Base-by-base conservation (phyloP, 2,888 invertebrate species). In the Tolmerus cingulatus region DNA sequence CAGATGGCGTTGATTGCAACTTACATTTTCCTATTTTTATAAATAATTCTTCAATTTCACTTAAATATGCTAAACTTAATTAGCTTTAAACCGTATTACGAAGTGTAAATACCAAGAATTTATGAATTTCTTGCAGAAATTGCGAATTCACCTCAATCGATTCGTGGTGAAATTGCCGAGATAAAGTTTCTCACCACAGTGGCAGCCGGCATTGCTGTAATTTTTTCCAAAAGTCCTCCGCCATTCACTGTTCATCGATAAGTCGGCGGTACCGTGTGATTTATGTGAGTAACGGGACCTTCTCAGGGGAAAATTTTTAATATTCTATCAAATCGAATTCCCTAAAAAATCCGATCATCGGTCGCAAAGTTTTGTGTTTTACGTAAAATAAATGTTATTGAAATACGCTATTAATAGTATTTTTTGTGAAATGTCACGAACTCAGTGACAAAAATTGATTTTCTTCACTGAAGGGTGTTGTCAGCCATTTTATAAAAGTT, bases 241-340 rank as follows among this genome's bases (percentile, higher is more conserved):
- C 40, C 76, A 74, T 82, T 76, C 87, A 89, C 88, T 89, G 87
- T 88, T 88, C 88, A 88, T 87, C 88, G 88, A 88, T 89, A 89
- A 88, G 89, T 89, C 87, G 88, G 74, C 85, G 78, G 86, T 86
- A 87, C 74, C 86, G 87, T 88, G 86, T 82, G 66, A 74, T 86
- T 51, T 86, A 86, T 86, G 86, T 86, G 86, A 87, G 87, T 88
- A 86, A 16, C 27, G 66, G 66, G 27, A 3, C 66, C 14, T 66
- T 12, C 19, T 51, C 19, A n/a, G 43, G 27, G 78, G 86, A 55
- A 19, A 86, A 74, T 76, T 23, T n/a, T 19, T 46, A 27, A 81
- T 76, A 55, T 84, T 84, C 7, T 74, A 87, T 84, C 84, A 76
- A 81, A 5, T 14, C 19, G 30, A 81, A 87, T 55, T 82, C 77